These are phyloP conservation scores for Lethocerus indicus DNA, from an alignment of 1,140 invertebrate species.

Conservation along the genomic window DNA sequence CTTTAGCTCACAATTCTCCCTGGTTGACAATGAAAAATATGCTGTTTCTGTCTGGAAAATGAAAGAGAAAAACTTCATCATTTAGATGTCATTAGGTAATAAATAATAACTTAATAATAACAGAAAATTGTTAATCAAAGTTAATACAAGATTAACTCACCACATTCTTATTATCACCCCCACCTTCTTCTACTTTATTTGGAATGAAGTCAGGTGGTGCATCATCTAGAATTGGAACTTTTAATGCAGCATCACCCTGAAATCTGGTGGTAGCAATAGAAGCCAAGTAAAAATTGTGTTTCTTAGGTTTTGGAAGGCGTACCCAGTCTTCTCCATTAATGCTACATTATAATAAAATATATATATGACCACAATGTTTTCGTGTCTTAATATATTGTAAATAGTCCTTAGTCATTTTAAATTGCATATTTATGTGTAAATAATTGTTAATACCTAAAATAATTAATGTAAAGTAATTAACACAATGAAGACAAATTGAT, in stretches of 20 bases:
- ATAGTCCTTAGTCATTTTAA: no score
- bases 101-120: neutral
- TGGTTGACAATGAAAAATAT: neutral
- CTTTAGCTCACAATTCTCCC: conserved; percentile 28
- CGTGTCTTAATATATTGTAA: no score
- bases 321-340: no score
- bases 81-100: neutral
- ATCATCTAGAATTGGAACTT: conserved; percentile 27
- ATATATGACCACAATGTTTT: no score
- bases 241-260: conserved; percentile 34
- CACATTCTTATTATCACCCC: neutral
- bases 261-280: conserved; percentile 31
- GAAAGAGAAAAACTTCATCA: neutral
- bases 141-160: no score
- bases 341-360: no score
- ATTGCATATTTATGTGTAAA: no score
- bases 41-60: neutral
- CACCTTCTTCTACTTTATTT: neutral
- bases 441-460: no score
- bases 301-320: conserved; percentile 39
- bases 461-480: no score
- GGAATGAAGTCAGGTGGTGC: neutral
- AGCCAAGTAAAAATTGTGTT: conserved; percentile 36
- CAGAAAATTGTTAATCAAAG: no score
- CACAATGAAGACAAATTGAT: no score